Percentiles rank a stretch among this genome's conserved stretches.
Conservation (phyloP, 2,113 vertebrate species). For the Notiomystis cincta region DNA sequence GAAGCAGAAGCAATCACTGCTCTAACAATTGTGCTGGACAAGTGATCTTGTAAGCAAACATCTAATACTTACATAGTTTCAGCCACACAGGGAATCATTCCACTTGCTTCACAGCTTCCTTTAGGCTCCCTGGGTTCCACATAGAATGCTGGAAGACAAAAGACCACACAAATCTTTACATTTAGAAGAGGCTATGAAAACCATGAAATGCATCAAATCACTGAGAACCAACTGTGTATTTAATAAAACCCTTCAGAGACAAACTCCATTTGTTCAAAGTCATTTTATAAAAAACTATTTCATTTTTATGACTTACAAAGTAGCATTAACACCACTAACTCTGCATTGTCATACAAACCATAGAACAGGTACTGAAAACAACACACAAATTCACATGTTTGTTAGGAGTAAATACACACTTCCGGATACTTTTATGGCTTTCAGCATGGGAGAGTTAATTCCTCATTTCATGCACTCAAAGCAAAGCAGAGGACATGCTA, state of each 20-base stretch:
- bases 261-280: background rate
- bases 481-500: background rate
- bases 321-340: background rate
- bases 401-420: background rate
- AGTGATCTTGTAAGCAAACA: background rate
- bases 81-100: slow-evolving; percentile 25
- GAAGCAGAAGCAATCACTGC: background rate
- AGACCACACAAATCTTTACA: background rate
- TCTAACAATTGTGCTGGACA: background rate
- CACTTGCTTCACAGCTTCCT: slow-evolving; percentile 1
- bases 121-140: background rate
- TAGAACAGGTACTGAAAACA: background rate
- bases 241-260: background rate
- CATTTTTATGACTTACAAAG: background rate
- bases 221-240: background rate
- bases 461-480: background rate
- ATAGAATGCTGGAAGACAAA: slow-evolving; percentile 46
- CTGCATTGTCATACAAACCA: background rate
- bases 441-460: background rate
- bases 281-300: background rate
- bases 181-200: background rate
- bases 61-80: slow-evolving; percentile 26
- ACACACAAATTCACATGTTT: background rate
- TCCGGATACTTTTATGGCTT: background rate
- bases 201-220: background rate